These are phyloP conservation scores for Micoletzkya japonica DNA, from an alignment of 2,888 invertebrate genomes.

Conservation along the genomic window DNA sequence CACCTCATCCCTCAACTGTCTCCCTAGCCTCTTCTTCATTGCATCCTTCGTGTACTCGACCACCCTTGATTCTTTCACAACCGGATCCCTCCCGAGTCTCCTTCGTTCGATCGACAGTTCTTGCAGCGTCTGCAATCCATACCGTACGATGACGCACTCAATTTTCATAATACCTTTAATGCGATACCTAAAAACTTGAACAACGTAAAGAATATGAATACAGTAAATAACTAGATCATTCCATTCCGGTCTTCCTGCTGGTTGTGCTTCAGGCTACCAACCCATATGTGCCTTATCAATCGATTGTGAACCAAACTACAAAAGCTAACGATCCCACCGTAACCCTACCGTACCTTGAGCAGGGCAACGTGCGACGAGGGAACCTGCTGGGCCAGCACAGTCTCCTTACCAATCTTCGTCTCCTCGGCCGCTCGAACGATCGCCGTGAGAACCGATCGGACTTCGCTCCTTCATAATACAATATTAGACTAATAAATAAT, in stretches of 20 bases:
- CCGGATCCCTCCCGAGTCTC: slow-evolving; percentile 75
- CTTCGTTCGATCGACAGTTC: slow-evolving; percentile 73
- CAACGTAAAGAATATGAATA: too few relatives aligned
- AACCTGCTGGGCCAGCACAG: slow-evolving; percentile 87
- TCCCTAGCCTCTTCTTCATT: slow-evolving; percentile 15
- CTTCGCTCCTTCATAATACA: neutral
- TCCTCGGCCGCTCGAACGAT: slow-evolving; percentile 72
- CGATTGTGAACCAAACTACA: too few relatives aligned
- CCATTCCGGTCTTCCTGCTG: neutral
- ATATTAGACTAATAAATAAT: neutral
- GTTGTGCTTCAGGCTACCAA: too few relatives aligned
- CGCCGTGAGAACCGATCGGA: slow-evolving; percentile 71
- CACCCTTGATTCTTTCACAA: slow-evolving; percentile 80
- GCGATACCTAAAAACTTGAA: too few relatives aligned
- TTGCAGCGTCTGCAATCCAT: slow-evolving; percentile 4
- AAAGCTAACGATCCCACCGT: too few relatives aligned
- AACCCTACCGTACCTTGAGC: slow-evolving; percentile 81
- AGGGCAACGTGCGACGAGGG: slow-evolving; percentile 92
- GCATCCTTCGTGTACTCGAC: slow-evolving; percentile 51
- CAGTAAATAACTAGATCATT: too few relatives aligned
- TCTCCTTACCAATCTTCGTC: slow-evolving; percentile 76
- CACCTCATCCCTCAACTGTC: slow-evolving; percentile 21
- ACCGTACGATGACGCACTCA: too few relatives aligned
- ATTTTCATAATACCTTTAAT: too few relatives aligned
- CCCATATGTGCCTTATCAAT: too few relatives aligned